Evolutionary conservation across 2,113 vertebrate genomes (phyloP), one percentile per base, ranked within the genome.

Genomic region (Peucedramus taeniatus): DNA sequence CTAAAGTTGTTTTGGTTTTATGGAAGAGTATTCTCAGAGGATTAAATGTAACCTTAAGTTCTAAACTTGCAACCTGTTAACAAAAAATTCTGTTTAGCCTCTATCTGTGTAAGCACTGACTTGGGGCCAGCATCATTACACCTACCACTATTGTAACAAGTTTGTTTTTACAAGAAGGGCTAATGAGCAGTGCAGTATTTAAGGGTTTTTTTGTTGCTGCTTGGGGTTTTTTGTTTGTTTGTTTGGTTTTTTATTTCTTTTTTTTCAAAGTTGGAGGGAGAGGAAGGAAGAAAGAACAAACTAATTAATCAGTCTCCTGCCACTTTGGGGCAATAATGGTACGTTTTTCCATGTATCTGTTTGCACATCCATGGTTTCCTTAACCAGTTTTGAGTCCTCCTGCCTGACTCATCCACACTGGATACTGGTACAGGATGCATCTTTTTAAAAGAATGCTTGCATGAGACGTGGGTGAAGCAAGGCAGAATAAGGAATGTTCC

Each of bases 331-430:
- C 68, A 93, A 13, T 27, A 91, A 81, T 30, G 63, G 35, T 35
- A 27, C 61, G 53, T 64, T 94, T 85, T 87, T 83, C 76, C 68
- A 64, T 15, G 5, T 13, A 40, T 11, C 60, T 44, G 28, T 87
- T 75, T 65, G 61, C 66, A 93, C 10, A 10, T 63, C 78, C 37
- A 22, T 11, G 54, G 71, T 66, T 94, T 90, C 76, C 70, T 86
- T 35, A 77, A 63, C 49, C 75, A 47, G 54, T 66, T 63, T 47
- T n/a, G 39, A 81, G 64, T 60, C 49, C 47, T 79, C 39, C 90
- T 75, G 64, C 70, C 79, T 95, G 95, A 97, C 83, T 96, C 91
- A 97, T 42, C 76, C 87, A 15, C 60, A 33, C 3, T 92, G 88
- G 78, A 83, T 65, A 71, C 49, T 74, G 31, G 54, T n/a, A 89